These are phyloP conservation scores for Otolemur crassicaudatus DNA, from an alignment of 2,797 vertebrate genomes.

Conservation along the genomic window DNA sequence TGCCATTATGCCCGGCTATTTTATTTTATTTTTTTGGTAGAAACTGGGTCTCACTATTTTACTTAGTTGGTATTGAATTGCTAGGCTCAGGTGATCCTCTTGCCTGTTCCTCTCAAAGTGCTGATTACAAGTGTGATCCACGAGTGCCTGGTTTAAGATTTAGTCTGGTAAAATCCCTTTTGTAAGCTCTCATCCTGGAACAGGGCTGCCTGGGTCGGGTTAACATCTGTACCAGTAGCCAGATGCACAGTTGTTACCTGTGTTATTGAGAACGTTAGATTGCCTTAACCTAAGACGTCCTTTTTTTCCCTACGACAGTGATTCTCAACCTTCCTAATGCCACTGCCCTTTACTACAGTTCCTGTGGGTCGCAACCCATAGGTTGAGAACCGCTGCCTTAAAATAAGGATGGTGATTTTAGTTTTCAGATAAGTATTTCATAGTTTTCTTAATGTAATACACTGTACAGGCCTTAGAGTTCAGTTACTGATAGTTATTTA, in stretches of 20 bases:
- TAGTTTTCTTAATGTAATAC: not conserved
- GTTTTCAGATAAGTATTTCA: not conserved
- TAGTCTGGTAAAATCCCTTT: not conserved
- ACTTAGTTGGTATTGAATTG: not conserved
- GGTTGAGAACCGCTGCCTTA: no score
- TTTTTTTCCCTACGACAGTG: not conserved
- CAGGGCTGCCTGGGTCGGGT: not conserved
- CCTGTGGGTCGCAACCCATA: no score
- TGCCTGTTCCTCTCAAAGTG: not conserved
- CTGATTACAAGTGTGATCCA: not conserved
- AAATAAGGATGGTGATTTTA: not conserved
- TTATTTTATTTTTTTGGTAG: not conserved
- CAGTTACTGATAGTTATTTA: constrained; percentile 12
- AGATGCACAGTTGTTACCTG: not conserved
- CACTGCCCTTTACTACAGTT: no score
- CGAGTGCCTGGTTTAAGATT: not conserved
- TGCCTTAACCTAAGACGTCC: not conserved
- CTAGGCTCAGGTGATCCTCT: not conserved
- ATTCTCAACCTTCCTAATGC: no score
- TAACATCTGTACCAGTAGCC: not conserved
- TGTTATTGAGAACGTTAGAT: not conserved
- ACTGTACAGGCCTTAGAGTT: not conserved
- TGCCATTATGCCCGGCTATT: not conserved
- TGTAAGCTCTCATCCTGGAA: not conserved
- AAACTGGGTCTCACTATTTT: not conserved